phyloP scores from a whole-genome alignment of 2,113 vertebrate genomes.

The Copsychus sechellarum region DNA sequence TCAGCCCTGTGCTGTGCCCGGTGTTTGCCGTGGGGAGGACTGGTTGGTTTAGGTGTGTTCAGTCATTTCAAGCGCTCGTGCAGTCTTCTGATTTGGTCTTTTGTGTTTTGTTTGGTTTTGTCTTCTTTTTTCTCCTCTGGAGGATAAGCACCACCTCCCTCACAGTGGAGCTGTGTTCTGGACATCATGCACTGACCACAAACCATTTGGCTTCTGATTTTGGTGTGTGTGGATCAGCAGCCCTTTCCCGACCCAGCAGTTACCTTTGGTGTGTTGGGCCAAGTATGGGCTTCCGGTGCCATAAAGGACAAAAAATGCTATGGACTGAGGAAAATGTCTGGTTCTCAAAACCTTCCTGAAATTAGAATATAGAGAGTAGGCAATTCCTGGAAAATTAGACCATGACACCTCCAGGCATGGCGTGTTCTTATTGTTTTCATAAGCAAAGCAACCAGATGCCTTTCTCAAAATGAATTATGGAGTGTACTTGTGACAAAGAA shows the following conservation, averaged over 20 bases:
- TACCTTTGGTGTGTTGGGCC: not conserved
- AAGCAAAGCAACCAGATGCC: not conserved
- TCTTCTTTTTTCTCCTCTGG: not conserved
- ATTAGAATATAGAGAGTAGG: not conserved
- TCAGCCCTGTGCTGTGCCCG: accelerated
- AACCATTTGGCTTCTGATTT: not conserved
- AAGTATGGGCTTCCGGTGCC: not conserved
- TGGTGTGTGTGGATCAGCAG: not conserved
- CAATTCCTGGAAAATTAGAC: not conserved
- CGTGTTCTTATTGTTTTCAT: not conserved
- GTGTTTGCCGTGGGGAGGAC: not conserved
- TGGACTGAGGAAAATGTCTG: not conserved
- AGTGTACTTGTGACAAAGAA: not conserved
- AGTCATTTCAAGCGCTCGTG: constrained; percentile 24
- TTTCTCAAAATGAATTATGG: too few relatives aligned
- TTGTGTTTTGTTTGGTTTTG: not conserved
- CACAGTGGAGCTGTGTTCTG: not conserved
- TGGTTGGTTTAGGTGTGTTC: not conserved
- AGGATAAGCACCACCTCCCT: not conserved
- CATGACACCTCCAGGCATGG: not conserved
- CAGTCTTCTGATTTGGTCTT: not conserved
- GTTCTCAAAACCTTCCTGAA: not conserved
- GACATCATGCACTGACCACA: not conserved
- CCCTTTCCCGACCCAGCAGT: not conserved
- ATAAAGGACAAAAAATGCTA: not conserved